A percentile compares a stretch with the other conserved stretches of the same genome.
Evolutionary conservation across 1,140 invertebrate species (phyloP).

Genomic region (Lepeophtheirus salmonis): DNA sequence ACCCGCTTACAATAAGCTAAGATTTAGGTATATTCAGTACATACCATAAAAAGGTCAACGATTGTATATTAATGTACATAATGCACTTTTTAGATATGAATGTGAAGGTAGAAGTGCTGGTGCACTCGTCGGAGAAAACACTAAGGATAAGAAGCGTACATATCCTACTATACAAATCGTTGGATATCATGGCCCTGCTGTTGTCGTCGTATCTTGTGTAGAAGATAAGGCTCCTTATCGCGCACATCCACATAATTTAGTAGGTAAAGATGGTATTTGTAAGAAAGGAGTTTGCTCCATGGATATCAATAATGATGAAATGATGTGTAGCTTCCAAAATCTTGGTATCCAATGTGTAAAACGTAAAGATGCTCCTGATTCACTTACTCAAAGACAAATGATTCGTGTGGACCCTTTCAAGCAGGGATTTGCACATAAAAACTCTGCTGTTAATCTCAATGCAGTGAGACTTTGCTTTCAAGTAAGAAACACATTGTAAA

Average conservation of each 20-base stretch:
- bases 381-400: conserved; percentile 55
- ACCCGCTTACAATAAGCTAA: too few relatives aligned
- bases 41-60: too few relatives aligned
- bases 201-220: conserved; percentile 83
- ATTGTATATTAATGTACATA: neutral
- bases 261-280: conserved; percentile 67
- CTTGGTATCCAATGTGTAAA: conserved; percentile 93
- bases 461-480: conserved; percentile 84
- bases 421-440: conserved; percentile 34
- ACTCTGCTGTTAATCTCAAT: conserved; percentile 60
- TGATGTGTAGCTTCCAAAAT: conserved; percentile 65
- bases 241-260: conserved; percentile 88
- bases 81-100: conserved; percentile 54
- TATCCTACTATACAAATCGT: conserved; percentile 69
- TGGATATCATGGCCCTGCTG: conserved; percentile 55
- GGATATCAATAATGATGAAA: conserved; percentile 47
- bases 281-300: conserved; percentile 76
- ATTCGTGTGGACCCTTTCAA: conserved; percentile 80
- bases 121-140: conserved; percentile 71
- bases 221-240: conserved; percentile 72
- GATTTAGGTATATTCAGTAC: neutral
- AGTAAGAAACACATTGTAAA: conserved; percentile 32
- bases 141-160: conserved; percentile 72
- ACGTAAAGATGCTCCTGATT: conserved; percentile 73
- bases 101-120: conserved; percentile 89